phyloP scores from a whole-genome alignment of 2,888 invertebrate genomes.

The Seira musarum region DNA sequence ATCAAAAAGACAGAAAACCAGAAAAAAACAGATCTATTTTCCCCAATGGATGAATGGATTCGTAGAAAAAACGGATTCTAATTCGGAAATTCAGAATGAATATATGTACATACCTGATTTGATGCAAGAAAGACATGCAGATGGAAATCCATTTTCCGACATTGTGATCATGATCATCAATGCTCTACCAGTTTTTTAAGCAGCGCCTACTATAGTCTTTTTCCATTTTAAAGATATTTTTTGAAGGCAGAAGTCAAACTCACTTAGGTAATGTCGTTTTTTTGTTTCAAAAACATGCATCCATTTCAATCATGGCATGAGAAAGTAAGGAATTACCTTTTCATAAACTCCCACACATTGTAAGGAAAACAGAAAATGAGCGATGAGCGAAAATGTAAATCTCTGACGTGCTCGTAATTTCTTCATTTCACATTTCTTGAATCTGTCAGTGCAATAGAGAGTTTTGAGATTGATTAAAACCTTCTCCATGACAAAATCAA shows the following conservation, averaged over 20 bases:
- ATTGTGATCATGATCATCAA: background rate
- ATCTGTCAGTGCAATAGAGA: background rate
- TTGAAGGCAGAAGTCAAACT: slow-evolving; percentile 3
- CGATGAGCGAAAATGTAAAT: slow-evolving; percentile 13
- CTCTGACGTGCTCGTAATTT: background rate
- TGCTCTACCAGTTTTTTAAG: background rate
- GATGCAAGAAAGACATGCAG: background rate
- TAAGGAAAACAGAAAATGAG: slow-evolving; percentile 14
- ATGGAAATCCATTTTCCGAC: background rate
- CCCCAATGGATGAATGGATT: slow-evolving; percentile 3
- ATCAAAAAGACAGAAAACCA: slow-evolving; percentile 4
- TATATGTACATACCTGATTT: background rate
- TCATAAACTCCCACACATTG: too few species aligned
- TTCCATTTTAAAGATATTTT: slow-evolving; percentile 4
- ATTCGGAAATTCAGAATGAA: background rate
- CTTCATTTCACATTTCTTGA: background rate
- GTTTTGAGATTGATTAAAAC: background rate
- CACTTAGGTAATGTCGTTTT: slow-evolving; percentile 11
- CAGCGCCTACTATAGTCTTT: background rate
- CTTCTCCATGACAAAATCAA: slow-evolving; percentile 13
- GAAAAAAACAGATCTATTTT: slow-evolving; percentile 11
- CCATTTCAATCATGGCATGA: slow-evolving; percentile 14
- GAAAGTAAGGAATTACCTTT: slow-evolving; percentile 2
- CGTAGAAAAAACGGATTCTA: background rate
- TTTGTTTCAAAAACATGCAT: slow-evolving; percentile 11